Evolutionary conservation across 2,888 invertebrate species (phyloP), one percentile per base, ranked within the genome.

Genomic region (Macrophya annulata): DNA sequence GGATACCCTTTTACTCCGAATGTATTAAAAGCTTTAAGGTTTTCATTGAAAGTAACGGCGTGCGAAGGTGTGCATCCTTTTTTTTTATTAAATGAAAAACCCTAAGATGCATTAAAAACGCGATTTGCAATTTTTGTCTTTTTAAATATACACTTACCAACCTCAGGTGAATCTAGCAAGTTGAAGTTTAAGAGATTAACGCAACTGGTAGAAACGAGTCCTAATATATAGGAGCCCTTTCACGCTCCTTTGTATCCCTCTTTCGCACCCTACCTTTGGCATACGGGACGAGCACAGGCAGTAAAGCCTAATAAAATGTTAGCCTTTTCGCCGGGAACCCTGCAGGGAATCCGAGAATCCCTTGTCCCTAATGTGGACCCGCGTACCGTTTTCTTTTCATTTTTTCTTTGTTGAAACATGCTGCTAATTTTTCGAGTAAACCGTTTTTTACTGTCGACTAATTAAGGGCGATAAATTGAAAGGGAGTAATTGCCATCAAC

Each of bases 261-360:
- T n/a, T 81, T 81, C 31, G 21, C 59, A 81, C 81, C 59, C 81
- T 21, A 62, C 59, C 62, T 81, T 59, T n/a, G 81, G 59, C 81
- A 81, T 51, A 81, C 12, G 81, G 21, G n/a, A 62, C 62, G 43
- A 81, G 62, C 62, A 40, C 40, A 43, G 25, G 43, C 43, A 15
- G 62, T 81, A 81, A 59, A 43, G 62, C 59, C 43, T 81, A 62
- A 81, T 81, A 62, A 59, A 81, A 77, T 55, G 55, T 77, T 55
- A 1, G 77, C 43, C 81, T 62, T 62, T 81, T 40, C n/a, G 40
- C 81, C 43, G 62, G 40, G 62, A 62, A 43, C 10, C 43, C 62
- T 48, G 21, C 43, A 74, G 43, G 21, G 40, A 77, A 81, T 59
- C 62, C 77, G 31, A 37, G 77, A 15, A 51, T 59, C 62, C 62